These are phyloP conservation scores for Ctenosaura bakeri DNA, from an alignment of 2,797 vertebrate genomes.

Conservation along the genomic window DNA sequence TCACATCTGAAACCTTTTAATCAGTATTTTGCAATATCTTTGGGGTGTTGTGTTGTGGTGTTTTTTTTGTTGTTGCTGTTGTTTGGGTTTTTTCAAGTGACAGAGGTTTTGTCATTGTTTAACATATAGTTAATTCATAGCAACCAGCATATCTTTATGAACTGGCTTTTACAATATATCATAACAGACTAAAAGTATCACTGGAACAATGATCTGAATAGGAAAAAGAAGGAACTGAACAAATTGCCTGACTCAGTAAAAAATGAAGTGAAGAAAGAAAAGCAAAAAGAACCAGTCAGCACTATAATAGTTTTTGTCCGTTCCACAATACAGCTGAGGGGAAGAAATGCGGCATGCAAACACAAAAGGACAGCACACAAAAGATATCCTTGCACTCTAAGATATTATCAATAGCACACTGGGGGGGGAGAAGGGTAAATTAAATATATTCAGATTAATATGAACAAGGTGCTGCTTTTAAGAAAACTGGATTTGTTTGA, in stretches of 20 bases:
- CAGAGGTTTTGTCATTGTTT: not conserved
- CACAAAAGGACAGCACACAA: constrained; percentile 28
- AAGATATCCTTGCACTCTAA: constrained; percentile 27
- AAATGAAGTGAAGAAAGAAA: constrained; percentile 20
- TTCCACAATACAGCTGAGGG: constrained; percentile 12
- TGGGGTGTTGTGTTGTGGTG: not conserved
- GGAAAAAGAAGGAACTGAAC: constrained; percentile 6
- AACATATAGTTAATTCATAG: not conserved
- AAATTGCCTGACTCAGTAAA: constrained; percentile 25
- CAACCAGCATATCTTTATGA: not conserved
- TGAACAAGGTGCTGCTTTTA: constrained; percentile 33
- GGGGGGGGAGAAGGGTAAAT: not conserved
- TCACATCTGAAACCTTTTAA: not conserved
- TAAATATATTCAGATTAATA: constrained; percentile 40
- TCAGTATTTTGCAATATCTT: not conserved
- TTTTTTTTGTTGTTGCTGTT: no score
- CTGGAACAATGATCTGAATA: constrained; percentile 7
- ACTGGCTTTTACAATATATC: not conserved
- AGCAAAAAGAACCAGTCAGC: constrained; percentile 9
- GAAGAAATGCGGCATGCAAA: constrained; percentile 12
- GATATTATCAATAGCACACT: constrained; percentile 28
- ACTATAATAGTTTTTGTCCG: constrained; percentile 40
- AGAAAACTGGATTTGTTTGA: constrained; percentile 18
- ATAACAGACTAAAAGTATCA: not conserved
- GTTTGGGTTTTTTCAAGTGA: no score